phyloP scores from a whole-genome alignment of 2,113 vertebrate species.

The Chaenogobius annularis region DNA sequence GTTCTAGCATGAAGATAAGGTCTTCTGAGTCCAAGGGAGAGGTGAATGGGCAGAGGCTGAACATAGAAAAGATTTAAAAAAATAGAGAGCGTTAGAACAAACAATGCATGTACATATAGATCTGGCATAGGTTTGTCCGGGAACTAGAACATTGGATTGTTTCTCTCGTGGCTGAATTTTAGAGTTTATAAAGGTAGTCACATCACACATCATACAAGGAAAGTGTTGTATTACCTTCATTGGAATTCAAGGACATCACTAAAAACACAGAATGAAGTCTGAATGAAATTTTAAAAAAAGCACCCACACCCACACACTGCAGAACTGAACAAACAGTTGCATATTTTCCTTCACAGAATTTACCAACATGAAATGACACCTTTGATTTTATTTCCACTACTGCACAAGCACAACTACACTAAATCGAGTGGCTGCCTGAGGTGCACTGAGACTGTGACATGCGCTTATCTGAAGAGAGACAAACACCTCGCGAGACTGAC shows the following conservation, averaged over 20 bases:
- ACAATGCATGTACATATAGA: neutral
- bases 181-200: neutral
- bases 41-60: constrained; percentile 66
- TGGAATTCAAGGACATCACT: neutral
- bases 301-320: neutral
- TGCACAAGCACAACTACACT: constrained; percentile 12
- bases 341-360: constrained; percentile 23
- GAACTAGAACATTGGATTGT: neutral
- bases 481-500: constrained; percentile 35
- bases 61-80: constrained; percentile 58
- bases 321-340: neutral
- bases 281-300: neutral
- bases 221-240: neutral
- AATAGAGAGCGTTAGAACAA: neutral
- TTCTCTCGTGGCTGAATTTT: neutral
- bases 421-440: constrained; percentile 28
- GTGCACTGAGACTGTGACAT: constrained; percentile 37
- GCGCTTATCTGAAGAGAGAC: constrained; percentile 32
- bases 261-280: neutral
- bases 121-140: constrained; percentile 14
- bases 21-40: constrained; percentile 36
- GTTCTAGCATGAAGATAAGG: constrained; percentile 82
- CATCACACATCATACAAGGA: neutral
- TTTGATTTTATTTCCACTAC: constrained; percentile 39
- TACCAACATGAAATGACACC: constrained; percentile 29